Base-by-base conservation (phyloP, 2,888 invertebrate genomes). In the Gandaritis pyraliata region DNA sequence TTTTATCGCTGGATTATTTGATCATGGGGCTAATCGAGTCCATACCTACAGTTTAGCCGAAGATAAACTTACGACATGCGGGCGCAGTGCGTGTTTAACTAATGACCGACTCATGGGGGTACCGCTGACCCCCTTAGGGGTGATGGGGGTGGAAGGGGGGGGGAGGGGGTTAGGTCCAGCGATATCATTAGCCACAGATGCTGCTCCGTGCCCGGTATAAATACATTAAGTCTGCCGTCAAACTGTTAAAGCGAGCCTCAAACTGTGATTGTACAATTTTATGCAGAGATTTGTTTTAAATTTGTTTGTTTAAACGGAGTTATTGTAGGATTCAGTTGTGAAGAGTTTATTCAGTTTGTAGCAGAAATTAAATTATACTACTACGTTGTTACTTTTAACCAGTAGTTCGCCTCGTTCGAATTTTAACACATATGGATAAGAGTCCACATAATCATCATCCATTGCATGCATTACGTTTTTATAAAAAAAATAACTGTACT, bases 61-160 rank as follows among this genome's bases (percentile, higher is more conserved):
- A 92, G 91, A 91, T 92, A 92, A 92, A 92, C 91, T 91, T 86
- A 88, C 89, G 90, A 90, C 90, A 91, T 91, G 91, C 91, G 91
- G 91, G 91, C 86, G 76, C 85, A 86, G 86, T 88, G 92, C 91
- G 91, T 92, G 91, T 90, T 92, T 92, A 92, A 91, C 91, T 92
- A 92, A 92, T 92, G 91, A 91, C 90, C 90, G 87, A 87, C 82
- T 84, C 84, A 87, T 87, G 87, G 87, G 88, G 90, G 88, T 16
- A n/a, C 29, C 46, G 45, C 48, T n/a, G 15, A 41, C 13, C 23
- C 30, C 39, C 82, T 82, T 81, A n/a, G 1, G 33, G 46, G 33
- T 33, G 33, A 8, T 8, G 10, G 33, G 64, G 50, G 65, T 62
- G 61, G 6, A 18, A 68, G 61, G 68, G 62, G 70, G 30, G 13